Conservation (phyloP, 30 jellyfish, hydroid and myxozoan species). For the Hydra vulgaris region DNA sequence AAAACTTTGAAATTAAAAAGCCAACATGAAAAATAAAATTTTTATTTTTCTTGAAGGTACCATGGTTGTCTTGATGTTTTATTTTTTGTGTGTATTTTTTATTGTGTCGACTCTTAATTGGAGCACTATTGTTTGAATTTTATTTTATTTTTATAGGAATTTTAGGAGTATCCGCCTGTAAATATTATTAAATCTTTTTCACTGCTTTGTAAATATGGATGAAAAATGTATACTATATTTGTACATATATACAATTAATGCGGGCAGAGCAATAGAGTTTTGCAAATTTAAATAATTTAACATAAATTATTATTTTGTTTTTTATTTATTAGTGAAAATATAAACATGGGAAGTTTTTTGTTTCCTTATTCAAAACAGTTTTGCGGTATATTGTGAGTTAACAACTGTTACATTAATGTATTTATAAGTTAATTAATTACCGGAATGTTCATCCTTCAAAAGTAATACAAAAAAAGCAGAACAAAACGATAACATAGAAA, state of each 20-base stretch:
- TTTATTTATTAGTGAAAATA: too few species aligned
- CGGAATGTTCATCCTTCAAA: too few species aligned
- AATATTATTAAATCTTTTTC: slow-evolving; percentile 10
- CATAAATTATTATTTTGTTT: neutral
- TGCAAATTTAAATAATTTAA: neutral
- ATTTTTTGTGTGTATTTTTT: neutral
- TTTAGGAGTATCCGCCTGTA: neutral
- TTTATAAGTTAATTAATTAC: too few species aligned
- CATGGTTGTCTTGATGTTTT: neutral
- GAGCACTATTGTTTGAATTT: neutral
- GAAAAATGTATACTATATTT: slow-evolving; percentile 15
- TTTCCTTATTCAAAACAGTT: too few species aligned
- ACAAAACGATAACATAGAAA: too few species aligned
- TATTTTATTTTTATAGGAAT: neutral
- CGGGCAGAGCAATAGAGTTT: neutral
- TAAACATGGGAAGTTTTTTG: too few species aligned
- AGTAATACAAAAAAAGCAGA: too few species aligned
- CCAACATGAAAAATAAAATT: too few species aligned
- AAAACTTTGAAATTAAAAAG: neutral
- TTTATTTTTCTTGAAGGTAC: neutral
- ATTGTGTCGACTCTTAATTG: neutral
- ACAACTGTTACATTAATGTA: too few species aligned
- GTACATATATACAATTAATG: slow-evolving; percentile 19
- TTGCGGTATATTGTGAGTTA: too few species aligned
- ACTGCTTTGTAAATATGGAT: slow-evolving; percentile 24